Percentiles rank a stretch among this genome's conserved stretches.
Conservation (phyloP, 1,140 invertebrate genomes). For the Nasonia longicornis region DNA sequence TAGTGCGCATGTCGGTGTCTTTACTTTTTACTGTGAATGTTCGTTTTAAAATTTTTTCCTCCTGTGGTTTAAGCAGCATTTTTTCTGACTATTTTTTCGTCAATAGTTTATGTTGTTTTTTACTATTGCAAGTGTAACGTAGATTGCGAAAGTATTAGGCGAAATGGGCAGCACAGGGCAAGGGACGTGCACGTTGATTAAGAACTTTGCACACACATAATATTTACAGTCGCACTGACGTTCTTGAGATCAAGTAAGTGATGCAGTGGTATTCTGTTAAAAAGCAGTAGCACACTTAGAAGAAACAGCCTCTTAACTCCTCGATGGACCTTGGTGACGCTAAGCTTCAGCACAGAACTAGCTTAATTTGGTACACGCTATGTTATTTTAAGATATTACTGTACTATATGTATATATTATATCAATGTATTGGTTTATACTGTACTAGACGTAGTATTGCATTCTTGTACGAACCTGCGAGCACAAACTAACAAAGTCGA, state of each 20-base stretch:
- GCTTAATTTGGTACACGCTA: slow-evolving; percentile 20
- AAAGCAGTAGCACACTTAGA: slow-evolving; percentile 39
- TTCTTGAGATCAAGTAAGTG: slow-evolving; percentile 8
- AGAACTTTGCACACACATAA: background rate
- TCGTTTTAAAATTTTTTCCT: slow-evolving; percentile 12
- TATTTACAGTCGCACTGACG: slow-evolving; percentile 2
- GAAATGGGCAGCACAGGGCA: background rate
- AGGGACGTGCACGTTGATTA: background rate
- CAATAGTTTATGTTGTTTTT: background rate
- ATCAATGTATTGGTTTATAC: background rate
- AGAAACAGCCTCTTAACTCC: slow-evolving; percentile 65
- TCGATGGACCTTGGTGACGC: slow-evolving; percentile 52
- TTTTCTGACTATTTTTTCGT: slow-evolving; percentile 19
- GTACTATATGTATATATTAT: background rate
- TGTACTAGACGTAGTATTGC: background rate
- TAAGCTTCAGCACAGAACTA: slow-evolving; percentile 37
- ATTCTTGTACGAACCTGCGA: background rate
- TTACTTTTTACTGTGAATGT: slow-evolving; percentile 39
- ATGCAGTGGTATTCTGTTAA: background rate
- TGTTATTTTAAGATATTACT: background rate
- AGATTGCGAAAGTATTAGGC: background rate
- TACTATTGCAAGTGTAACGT: background rate
- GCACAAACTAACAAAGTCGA: background rate
- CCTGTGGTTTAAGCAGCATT: slow-evolving; percentile 34
- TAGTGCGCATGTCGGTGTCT: background rate